Evolutionary conservation across 2,888 invertebrate genomes (phyloP).

Genomic region (Eristalis tenax): DNA sequence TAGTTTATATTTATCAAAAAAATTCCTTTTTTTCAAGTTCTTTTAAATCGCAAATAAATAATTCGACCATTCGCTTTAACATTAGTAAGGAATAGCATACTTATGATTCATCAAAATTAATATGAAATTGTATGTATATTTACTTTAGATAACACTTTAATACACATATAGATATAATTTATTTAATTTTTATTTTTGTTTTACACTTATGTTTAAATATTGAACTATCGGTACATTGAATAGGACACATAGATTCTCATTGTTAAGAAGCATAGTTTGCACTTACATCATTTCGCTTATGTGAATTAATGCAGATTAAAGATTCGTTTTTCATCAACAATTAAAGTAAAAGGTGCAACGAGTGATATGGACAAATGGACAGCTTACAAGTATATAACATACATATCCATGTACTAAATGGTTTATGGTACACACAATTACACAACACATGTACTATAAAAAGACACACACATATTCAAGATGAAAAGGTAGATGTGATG

Average conservation of each 20-base stretch:
- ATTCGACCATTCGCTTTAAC: conserved; percentile 15
- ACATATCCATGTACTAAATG: conserved; percentile 34
- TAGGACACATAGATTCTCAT: conserved; percentile 60
- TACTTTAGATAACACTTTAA: conserved; percentile 30
- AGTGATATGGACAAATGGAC: conserved; percentile 53
- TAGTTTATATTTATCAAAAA: no score
- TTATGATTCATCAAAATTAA: background rate
- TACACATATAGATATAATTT: conserved; percentile 31
- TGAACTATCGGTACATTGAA: conserved; percentile 56
- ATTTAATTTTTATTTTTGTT: conserved; percentile 3
- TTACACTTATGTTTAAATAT: conserved; percentile 22
- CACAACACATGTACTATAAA: conserved; percentile 42
- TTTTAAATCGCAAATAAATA: background rate
- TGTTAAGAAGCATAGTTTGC: conserved; percentile 51
- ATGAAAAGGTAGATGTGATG: conserved; percentile 37
- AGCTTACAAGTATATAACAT: conserved; percentile 39
- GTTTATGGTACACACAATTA: conserved; percentile 51
- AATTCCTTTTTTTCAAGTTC: no score
- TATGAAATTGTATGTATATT: conserved; percentile 18
- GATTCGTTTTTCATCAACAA: conserved; percentile 8
- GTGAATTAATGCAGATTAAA: conserved; percentile 13
- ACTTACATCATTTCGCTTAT: conserved; percentile 10
- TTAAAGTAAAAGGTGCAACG: conserved; percentile 49
- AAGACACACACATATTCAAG: conserved; percentile 15
- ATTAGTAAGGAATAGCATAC: background rate